phyloP scores from a whole-genome alignment of 2,113 vertebrate species.

The Heliornis fulica region DNA sequence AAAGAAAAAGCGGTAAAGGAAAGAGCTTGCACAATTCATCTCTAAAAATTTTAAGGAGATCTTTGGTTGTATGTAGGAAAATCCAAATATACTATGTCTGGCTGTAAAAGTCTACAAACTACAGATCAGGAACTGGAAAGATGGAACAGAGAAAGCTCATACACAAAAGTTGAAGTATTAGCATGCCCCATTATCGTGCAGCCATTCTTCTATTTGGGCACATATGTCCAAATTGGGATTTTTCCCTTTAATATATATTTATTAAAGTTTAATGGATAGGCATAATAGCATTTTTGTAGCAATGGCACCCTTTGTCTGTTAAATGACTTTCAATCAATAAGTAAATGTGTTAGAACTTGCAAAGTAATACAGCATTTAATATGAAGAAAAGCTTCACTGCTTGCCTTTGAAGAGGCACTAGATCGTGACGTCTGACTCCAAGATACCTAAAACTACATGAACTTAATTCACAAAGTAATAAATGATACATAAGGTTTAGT shows the following conservation, averaged over 20 bases:
- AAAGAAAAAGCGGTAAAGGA: background rate
- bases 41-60: background rate
- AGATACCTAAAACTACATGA: background rate
- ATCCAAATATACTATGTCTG: background rate
- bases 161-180: background rate
- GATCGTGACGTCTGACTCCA: background rate
- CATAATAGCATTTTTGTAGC: background rate
- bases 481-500: background rate
- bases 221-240: background rate
- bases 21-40: background rate
- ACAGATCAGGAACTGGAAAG: background rate
- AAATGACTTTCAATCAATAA: background rate
- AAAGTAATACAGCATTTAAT: background rate
- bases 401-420: background rate
- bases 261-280: background rate
- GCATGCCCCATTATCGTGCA: accelerated
- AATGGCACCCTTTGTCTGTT: background rate
- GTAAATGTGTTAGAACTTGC: background rate
- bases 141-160: background rate
- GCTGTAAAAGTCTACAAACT: background rate
- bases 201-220: background rate
- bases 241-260: background rate
- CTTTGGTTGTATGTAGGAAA: background rate
- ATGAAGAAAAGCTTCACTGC: background rate
- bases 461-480: background rate